Evolutionary conservation across 2,888 invertebrate genomes (phyloP), one percentile per base, ranked within the genome.

Genomic region (Germaria angustata): DNA sequence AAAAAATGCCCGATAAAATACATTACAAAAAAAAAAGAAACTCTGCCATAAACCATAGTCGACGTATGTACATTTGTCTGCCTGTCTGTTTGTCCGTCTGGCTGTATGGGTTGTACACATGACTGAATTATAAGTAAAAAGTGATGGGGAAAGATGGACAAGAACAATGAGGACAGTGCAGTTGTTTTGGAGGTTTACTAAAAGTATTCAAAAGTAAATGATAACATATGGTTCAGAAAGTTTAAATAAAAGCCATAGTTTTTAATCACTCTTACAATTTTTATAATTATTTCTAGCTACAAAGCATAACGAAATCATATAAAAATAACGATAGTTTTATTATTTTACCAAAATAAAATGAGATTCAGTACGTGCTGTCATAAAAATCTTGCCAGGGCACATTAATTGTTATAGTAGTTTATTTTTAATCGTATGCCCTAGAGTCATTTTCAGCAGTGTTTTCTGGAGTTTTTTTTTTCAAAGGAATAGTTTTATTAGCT

Each of bases 1-100:
- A 82, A 82, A 82, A 82, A 82, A 73, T 75, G 68, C 63, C 46
- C 49, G 68, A 63, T 69, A 65, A 65, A 49, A 63, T 51, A 46
- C 8, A 32, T 39, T 24, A 34, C 55, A 49, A 59, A 53, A 78
- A 34, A 63, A 57, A 24, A 46, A 51, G 71, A 55, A 39, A 32
- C 49, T 51, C 44, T 34, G 66, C 41, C 28, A 15, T 61, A 65
- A 28, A 80, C 53, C 39, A 32, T 46, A 55, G 46, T 41, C 34
- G 3, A 44, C 22, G 22, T 41, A 55, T 44, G 2, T 46, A n/a
- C 13, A 15, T 13, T 6, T n/a, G 32, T 53, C 28, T 24, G 46
- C 44, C 49, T 28, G 32, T 73, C 32, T 15, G 39, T 66, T 24
- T 11, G 49, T 66, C 51, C n/a, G 22, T 34, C 36, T 22, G 46